Conservation (phyloP, 2,797 vertebrate genomes). For the Danio kyathit region DNA sequence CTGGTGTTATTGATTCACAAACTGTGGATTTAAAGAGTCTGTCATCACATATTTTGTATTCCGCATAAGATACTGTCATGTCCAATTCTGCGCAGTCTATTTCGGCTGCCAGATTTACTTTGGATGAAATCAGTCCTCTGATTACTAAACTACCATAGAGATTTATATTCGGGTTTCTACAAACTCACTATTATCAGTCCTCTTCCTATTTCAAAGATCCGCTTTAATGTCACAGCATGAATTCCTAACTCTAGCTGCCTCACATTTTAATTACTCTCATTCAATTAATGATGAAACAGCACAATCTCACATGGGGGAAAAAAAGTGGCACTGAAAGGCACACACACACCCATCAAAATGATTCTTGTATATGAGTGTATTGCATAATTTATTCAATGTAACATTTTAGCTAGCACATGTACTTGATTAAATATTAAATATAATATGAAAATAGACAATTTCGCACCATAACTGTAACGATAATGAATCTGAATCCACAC, state of each 20-base stretch:
- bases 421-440: not conserved
- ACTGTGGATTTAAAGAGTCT: not conserved
- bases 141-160: not conserved
- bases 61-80: not conserved
- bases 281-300: not conserved
- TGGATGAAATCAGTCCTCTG: not conserved
- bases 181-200: not conserved
- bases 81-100: not conserved
- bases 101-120: not conserved
- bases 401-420: not conserved
- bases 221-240: constrained; percentile 1
- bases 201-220: constrained; percentile 3
- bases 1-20: not conserved
- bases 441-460: not conserved
- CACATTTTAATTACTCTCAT: constrained; percentile 6
- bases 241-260: not conserved
- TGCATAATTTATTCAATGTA: not conserved
- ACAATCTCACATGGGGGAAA: not conserved
- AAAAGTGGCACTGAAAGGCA: not conserved
- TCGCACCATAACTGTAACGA: no score
- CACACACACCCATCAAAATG: not conserved
- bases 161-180: not conserved
- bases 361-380: not conserved
- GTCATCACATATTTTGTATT: not conserved
- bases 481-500: no score